Base-by-base conservation (phyloP, 2,888 invertebrate genomes). In the Entomobrya multifasciata region DNA sequence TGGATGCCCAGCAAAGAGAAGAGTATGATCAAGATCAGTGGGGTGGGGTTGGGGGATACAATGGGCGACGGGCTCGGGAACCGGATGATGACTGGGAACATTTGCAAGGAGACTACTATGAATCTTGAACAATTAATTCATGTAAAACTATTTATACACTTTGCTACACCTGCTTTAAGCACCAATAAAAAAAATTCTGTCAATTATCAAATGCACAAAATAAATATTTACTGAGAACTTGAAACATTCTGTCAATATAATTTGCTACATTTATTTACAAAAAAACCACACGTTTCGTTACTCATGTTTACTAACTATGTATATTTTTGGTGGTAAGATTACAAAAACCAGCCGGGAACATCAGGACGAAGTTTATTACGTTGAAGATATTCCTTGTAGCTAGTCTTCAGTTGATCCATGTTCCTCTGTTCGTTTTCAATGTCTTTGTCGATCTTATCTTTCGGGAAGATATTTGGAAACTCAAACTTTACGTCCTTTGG, bases 261-360 rank as follows among this genome's bases (percentile, higher is more conserved):
- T 49, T 49, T 10, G n/a, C 49, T 49, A 49, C 49, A 49, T 49
- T 6, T 15, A 15, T 49, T 49, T 49, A 49, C 11, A 49, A 49
- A 49, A 13, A n/a, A n/a, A 49, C 2, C 49, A 49, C 10, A 13
- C 49, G 15, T n/a, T 49, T 60, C 5, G 8, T n/a, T 60, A 65
- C 41, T 17, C 17, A 65, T n/a, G 5, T 57, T 25, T 11, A 57
- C 57, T 10, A 55, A 22, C 22, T 17, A 72, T 15, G 10, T 25
- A 25, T 25, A 22, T 25, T 57, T 1, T 57, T 44, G 6, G 1
- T 36, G 55, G 17, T 25, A 60, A 10, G 0, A 13, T 60, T 80
- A 86, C 22, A 86, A 47, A 20, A 86, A 86, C 86, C 86, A 86
- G 0, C 86, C 86, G 11, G 86, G 86, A 15, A 86, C 86, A 27